These are phyloP conservation scores for Itoplectis maculator DNA, from an alignment of 2,888 invertebrate genomes.

Conservation along the genomic window DNA sequence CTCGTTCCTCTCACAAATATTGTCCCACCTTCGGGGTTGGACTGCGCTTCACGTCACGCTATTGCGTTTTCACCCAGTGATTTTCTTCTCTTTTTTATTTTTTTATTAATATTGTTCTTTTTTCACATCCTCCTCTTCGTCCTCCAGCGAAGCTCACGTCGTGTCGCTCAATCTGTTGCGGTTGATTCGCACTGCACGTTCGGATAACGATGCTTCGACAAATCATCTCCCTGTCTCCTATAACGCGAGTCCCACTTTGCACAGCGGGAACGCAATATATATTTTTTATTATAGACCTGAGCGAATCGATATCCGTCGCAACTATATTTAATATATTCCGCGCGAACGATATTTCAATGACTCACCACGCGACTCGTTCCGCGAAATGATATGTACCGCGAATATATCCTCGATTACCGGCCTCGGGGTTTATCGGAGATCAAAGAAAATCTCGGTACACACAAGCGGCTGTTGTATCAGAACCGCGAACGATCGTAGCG, in stretches of 20 bases:
- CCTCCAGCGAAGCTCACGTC: not conserved
- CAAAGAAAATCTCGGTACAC: slow-evolving; percentile 22
- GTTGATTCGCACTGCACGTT: slow-evolving; percentile 30
- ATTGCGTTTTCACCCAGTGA: slow-evolving; percentile 26
- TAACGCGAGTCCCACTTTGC: not conserved
- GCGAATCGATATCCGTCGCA: slow-evolving; percentile 8
- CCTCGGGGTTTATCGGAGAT: slow-evolving; percentile 28
- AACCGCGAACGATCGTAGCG: slow-evolving; percentile 1
- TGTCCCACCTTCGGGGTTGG: slow-evolving; percentile 32
- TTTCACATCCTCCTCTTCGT: not conserved
- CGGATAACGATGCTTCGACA: not conserved
- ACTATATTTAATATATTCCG: slow-evolving; percentile 7
- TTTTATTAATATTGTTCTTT: slow-evolving; percentile 1
- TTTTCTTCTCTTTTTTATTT: slow-evolving; percentile 17
- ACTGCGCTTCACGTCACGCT: slow-evolving; percentile 34
- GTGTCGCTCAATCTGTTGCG: slow-evolving; percentile 38
- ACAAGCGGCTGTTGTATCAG: slow-evolving; percentile 21
- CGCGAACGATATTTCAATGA: not conserved
- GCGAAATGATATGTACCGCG: slow-evolving; percentile 1
- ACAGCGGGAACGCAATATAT: not conserved
- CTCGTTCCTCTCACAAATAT: slow-evolving; percentile 55
- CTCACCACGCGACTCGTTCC: not conserved
- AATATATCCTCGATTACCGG: slow-evolving; percentile 11
- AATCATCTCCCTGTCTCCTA: not conserved
- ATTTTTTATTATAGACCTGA: slow-evolving; percentile 6